Evolutionary conservation across 2,797 vertebrate genomes (phyloP).

Genomic region (Alexandromys oeconomus): DNA sequence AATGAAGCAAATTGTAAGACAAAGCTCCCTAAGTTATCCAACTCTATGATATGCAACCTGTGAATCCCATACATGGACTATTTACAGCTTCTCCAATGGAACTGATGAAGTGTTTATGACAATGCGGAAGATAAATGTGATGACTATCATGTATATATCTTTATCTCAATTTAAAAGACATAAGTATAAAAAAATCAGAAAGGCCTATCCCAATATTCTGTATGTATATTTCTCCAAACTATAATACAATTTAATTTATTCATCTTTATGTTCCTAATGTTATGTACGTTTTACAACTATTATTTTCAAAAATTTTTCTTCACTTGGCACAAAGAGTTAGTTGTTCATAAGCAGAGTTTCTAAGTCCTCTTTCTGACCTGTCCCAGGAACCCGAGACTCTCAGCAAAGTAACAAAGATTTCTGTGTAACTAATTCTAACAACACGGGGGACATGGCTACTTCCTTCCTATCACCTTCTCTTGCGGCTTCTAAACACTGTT

Average conservation of each 20-base stretch:
- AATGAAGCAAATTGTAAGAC: not conserved
- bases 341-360: not conserved
- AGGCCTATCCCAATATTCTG: not conserved
- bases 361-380: not conserved
- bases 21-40: not conserved
- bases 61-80: not conserved
- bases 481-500: not conserved
- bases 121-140: not conserved
- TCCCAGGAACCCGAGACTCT: not conserved
- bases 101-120: not conserved
- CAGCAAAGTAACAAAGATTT: not conserved
- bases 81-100: not conserved
- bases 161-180: not conserved
- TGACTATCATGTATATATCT: not conserved
- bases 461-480: not conserved
- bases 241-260: not conserved
- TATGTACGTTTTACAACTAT: not conserved
- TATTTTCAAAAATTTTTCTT: constrained; percentile 31
- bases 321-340: not conserved
- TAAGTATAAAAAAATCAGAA: not conserved
- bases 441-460: not conserved
- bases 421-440: not conserved
- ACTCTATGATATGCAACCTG: not conserved
- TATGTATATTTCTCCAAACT: not conserved
- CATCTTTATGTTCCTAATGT: not conserved